Conservation (phyloP, 2,113 vertebrate species). For the Saiga tatarica region DNA sequence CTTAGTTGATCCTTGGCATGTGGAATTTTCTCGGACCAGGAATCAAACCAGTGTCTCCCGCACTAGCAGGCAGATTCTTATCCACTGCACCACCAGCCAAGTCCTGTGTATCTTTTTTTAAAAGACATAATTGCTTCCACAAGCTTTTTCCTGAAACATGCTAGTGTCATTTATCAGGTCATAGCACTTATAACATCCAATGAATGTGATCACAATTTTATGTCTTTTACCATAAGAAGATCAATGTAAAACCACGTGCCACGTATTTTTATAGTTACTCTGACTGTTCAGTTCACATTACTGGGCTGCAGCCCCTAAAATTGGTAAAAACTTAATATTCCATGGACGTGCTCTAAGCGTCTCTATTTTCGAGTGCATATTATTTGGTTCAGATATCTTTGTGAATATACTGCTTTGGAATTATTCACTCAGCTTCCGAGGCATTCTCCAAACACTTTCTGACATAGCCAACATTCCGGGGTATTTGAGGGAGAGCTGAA, state of each 20-base stretch:
- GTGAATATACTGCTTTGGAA: background rate
- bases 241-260: background rate
- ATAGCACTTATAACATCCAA: background rate
- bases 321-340: background rate
- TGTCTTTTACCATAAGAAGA: background rate
- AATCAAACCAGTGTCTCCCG: background rate
- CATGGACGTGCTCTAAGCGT: background rate
- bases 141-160: background rate
- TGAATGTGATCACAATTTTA: background rate
- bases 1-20: background rate
- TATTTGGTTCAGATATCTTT: background rate
- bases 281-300: background rate
- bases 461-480: conserved; percentile 36
- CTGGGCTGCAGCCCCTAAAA: background rate
- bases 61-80: background rate
- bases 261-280: background rate
- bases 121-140: background rate
- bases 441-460: conserved; percentile 43
- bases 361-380: background rate
- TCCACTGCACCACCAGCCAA: background rate
- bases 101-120: background rate
- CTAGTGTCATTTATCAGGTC: background rate
- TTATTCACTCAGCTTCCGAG: background rate
- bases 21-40: background rate
- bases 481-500: background rate